Conservation (phyloP, 2,888 invertebrate species). For the Dioctria linearis region DNA sequence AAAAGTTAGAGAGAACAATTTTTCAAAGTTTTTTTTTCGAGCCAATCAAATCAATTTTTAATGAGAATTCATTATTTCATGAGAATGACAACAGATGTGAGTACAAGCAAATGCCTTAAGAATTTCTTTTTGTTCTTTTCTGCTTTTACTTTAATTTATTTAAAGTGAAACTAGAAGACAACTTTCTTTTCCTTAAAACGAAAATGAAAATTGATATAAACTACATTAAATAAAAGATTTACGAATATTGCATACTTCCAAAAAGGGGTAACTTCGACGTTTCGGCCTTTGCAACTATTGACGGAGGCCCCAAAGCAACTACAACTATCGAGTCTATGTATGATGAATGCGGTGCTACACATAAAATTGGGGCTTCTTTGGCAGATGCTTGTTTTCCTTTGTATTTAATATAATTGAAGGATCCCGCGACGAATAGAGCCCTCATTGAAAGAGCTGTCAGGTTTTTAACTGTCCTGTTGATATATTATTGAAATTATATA, state of each 20-base stretch:
- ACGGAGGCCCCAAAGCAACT: constrained; percentile 86
- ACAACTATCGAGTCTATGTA: constrained; percentile 92
- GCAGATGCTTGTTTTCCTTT: constrained; percentile 78
- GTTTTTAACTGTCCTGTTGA: constrained; percentile 75
- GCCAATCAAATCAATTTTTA: too few relatives aligned
- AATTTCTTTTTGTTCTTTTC: too few relatives aligned
- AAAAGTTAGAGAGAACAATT: too few relatives aligned
- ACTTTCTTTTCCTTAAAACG: constrained; percentile 52
- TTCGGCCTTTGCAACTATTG: constrained; percentile 91
- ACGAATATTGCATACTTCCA: constrained; percentile 81
- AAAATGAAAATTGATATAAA: constrained; percentile 2
- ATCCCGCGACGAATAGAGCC: constrained; percentile 83
- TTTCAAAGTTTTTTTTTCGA: too few relatives aligned
- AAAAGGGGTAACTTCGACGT: constrained; percentile 87
- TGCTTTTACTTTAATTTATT: too few relatives aligned
- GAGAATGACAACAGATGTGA: too few relatives aligned
- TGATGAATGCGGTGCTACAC: constrained; percentile 91
- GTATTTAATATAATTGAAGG: constrained; percentile 85
- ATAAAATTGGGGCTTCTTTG: constrained; percentile 86
- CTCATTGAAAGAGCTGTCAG: constrained; percentile 81
- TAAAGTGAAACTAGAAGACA: background rate
- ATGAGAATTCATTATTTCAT: too few relatives aligned
- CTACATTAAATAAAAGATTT: background rate
- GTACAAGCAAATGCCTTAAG: too few relatives aligned
- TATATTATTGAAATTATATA: background rate